Evolutionary conservation across 2,888 invertebrate genomes (phyloP), one percentile per base, ranked within the genome.

Genomic region (Spilosoma lubricipeda): DNA sequence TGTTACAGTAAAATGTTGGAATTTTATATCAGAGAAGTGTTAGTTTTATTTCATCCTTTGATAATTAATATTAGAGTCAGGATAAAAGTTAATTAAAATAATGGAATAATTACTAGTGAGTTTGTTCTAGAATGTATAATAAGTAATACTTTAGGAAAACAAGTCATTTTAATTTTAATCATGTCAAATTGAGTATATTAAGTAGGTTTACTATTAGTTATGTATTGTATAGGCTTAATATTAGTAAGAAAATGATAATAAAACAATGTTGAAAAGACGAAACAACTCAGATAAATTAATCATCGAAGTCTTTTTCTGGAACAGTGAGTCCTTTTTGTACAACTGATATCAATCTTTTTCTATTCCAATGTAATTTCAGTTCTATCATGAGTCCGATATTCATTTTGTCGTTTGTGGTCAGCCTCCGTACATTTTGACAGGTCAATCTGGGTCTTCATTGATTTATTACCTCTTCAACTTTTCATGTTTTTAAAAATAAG

Each of bases 391-490:
- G 30, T 48, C 23, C 33, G 42, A 71, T 48, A 30, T 71, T 71
- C 71, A 71, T 71, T 65, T 71, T 71, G 36, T 71, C 52, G 56
- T 71, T 52, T 66, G 71, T 52, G 71, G 65, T 36, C 4, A 48
- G 71, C n/a, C 65, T 48, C 52, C 27, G n/a, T 48, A 52, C 71
- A 52, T 65, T 71, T 48, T 71, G 71, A 71, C 71, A 71, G 65
- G 48, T 66, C 71, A 48, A 71, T 71, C 65, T 71, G 65, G 64
- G 36, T 66, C 30, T 52, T 20, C 36, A 65, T 71, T 71, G 71
- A 71, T 66, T 72, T 72, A 63, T 63, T 30, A 30, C 18, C 15
- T 18, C 27, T 27, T 30, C 18, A 18, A 13, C 63, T 30, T 27
- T 30, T 15, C 30, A 13, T 4, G 18, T 30, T 4, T 27, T 23